Base-by-base conservation (phyloP, 2,888 invertebrate genomes). In the Monochamus alternatus region DNA sequence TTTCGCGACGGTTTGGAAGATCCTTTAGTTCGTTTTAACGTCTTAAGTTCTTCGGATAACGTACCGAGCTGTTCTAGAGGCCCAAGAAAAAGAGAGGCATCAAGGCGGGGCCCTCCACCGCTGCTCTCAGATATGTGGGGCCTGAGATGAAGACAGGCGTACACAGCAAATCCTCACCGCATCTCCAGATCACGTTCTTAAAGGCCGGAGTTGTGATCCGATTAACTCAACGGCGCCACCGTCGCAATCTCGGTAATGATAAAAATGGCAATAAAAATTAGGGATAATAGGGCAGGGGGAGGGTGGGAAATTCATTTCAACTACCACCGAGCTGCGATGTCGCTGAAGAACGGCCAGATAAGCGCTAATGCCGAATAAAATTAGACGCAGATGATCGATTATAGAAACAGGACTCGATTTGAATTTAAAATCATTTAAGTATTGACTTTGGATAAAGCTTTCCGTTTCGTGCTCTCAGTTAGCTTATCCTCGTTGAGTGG, bases 311-410 rank as follows among this genome's bases (percentile, higher is more conserved):
- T 84, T 83, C 81, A 84, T 83, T 83, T 80, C 81, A 71, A 80
- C 79, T 78, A 76, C 78, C 74, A 75, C 73, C 76, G 76, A 78
- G 79, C 79, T 74, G 76, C 78, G 79, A 83, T 82, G 82, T 78
- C 80, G 82, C 81, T 80, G 81, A 77, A 78, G 80, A 82, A 82
- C 75, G 78, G 78, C 76, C 80, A 84, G 86, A 87, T 86, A 86
- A 87, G 84, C 82, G 74, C 77, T 75, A 77, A 77, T 78, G 77
- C 90, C 89, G 91, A 91, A 92, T 91, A 91, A 92, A 92, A 92
- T 92, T 92, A 92, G 91, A 81, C 90, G 90, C 90, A 91, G 91
- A 91, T 92, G 91, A 92, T 92, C 92, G 91, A 92, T 92, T 92
- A 92, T 91, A 86, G 84, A 82, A 84, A 84, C 85, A 83, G 83